Base-by-base conservation (phyloP, 2,888 invertebrate species). In the Autographa gamma region DNA sequence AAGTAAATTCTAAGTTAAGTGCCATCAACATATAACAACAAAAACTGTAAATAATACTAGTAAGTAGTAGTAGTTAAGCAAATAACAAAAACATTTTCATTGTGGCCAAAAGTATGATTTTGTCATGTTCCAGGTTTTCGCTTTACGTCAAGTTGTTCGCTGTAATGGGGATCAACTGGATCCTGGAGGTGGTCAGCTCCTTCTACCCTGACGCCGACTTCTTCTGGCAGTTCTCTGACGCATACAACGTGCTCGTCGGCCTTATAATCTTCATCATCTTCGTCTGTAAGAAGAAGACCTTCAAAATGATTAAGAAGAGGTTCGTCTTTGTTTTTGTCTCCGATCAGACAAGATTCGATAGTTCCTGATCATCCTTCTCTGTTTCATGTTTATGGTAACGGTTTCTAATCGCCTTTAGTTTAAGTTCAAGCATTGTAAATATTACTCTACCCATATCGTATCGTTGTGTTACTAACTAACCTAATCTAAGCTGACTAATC, bases 161-260 rank as follows among this genome's bases (percentile, higher is more conserved):
- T 69, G 97, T 97, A 11, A 97, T 97, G 97, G 97, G 97, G 2
- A 96, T 97, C 75, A 97, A 96, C 88, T 98, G 97, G 97, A 95
- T 97, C n/a, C 95, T 97, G 91, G 97, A 97, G 85, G 96, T 97
- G 41, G 88, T 97, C 72, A 97, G 97, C 52, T 96, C 97, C 91
- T 77, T 96, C 6, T 96, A 96, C 66, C 93, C 94, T 0, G 85
- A 94, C 13, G 93, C 95, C 0, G 78, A 91, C 5, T 90, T 90
- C 71, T 84, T 97, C 59, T 97, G 97, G 97, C 96, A 96, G 77
- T 85, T 97, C 56, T 96, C 97, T 1, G 97, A 97, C 82, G 92
- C 97, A 31, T 96, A 96, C 85, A 97, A 97, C 84, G 96, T 97
- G 0, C 95, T 97, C 48, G 97, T 97, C 74, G 97, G 97, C 0